These are phyloP conservation scores for Cheilosia impressa DNA, from an alignment of 2,888 invertebrate genomes.

Conservation along the genomic window DNA sequence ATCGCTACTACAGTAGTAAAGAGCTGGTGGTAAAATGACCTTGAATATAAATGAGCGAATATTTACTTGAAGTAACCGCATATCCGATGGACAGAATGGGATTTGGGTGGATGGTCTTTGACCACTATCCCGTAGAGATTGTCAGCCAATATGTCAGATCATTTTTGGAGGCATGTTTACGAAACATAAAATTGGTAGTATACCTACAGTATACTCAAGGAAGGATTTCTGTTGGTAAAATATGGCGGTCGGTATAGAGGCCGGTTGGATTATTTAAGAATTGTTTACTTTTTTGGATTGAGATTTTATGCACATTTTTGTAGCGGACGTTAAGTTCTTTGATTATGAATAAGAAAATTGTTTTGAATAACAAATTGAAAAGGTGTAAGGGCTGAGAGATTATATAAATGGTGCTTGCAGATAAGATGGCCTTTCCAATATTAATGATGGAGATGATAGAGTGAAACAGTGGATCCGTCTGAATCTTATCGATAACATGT, in stretches of 20 bases:
- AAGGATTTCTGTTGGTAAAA: background rate
- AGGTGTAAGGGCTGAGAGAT: background rate
- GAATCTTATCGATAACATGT: too few species aligned
- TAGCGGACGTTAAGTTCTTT: slow-evolving; percentile 5
- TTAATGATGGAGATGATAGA: too few species aligned
- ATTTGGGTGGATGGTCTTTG: slow-evolving; percentile 7
- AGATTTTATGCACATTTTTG: slow-evolving; percentile 21
- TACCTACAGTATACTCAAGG: background rate
- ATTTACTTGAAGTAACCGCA: slow-evolving; percentile 49
- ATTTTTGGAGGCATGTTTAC: slow-evolving; percentile 28
- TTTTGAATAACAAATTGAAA: slow-evolving; percentile 33
- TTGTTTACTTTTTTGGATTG: slow-evolving; percentile 19
- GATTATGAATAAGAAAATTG: slow-evolving; percentile 14
- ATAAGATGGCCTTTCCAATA: background rate
- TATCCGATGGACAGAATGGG: slow-evolving; percentile 32
- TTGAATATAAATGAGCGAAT: slow-evolving; percentile 68
- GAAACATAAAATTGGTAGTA: slow-evolving; percentile 11
- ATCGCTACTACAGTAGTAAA: slow-evolving; percentile 36
- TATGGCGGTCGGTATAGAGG: background rate
- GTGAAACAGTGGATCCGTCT: too few species aligned
- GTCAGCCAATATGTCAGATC: slow-evolving; percentile 49
- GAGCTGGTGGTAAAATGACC: slow-evolving; percentile 49
- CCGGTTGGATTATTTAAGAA: slow-evolving; percentile 10
- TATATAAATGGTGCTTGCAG: background rate
- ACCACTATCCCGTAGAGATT: slow-evolving; percentile 33